Conservation (phyloP, 2,113 vertebrate genomes). For the Heloderma charlesbogerti region DNA sequence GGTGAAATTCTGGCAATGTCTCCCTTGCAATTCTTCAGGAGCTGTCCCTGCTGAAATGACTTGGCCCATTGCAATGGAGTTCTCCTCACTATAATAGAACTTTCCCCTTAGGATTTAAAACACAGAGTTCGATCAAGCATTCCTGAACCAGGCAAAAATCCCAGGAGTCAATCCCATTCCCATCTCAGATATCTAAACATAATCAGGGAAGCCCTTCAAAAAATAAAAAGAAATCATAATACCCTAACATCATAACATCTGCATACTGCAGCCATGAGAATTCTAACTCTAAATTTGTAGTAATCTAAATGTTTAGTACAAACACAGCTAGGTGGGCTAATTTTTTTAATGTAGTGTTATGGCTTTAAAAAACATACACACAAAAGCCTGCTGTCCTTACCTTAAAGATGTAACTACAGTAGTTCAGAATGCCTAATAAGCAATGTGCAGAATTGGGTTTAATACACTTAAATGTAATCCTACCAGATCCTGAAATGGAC, state of each 20-base stretch:
- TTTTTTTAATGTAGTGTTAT: not conserved
- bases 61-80: not conserved
- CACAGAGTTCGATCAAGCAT: not conserved
- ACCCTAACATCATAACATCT: not conserved
- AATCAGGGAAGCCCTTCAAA: not conserved
- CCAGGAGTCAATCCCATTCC: not conserved
- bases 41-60: not conserved
- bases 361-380: not conserved
- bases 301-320: not conserved
- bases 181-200: not conserved
- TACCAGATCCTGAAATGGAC: not conserved
- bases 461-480: not conserved
- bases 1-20: constrained; percentile 15
- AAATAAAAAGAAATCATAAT: not conserved
- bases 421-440: not conserved
- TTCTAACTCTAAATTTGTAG: not conserved
- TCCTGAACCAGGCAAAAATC: constrained; percentile 15
- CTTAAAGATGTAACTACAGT: not conserved
- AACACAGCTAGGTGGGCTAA: not conserved
- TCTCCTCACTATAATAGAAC: not conserved
- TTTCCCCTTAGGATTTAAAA: not conserved
- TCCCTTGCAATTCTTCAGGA: not conserved
- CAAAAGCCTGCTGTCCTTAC: not conserved
- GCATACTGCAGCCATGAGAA: not conserved
- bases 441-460: not conserved